Conservation (phyloP, 2,888 invertebrate species). For the Cordilura impudica region DNA sequence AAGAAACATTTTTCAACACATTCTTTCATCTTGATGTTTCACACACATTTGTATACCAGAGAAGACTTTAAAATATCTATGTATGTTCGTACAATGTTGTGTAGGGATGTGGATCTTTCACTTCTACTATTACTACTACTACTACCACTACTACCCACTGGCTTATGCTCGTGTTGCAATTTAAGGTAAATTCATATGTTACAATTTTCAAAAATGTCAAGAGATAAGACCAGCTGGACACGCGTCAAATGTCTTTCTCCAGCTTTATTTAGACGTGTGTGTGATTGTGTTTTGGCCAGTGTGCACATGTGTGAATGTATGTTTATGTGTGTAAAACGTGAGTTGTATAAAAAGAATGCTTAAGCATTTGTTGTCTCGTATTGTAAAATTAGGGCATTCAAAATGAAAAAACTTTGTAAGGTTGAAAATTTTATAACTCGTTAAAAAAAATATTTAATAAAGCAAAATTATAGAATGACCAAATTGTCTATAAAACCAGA, state of each 20-base stretch:
- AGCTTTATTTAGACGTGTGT: background rate
- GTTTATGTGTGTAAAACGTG: slow-evolving; percentile 35
- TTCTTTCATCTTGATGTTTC: slow-evolving; percentile 47
- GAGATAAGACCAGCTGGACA: slow-evolving; percentile 40
- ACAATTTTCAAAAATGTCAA: slow-evolving; percentile 45
- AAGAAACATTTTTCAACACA: slow-evolving; percentile 54
- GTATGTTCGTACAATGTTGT: background rate
- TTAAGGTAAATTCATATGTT: slow-evolving; percentile 59
- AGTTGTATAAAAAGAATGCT: slow-evolving; percentile 34
- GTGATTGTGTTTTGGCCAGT: background rate
- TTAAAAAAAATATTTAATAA: too few species aligned
- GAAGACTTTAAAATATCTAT: slow-evolving; percentile 25
- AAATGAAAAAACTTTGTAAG: background rate
- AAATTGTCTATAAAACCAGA: too few species aligned
- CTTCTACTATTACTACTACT: background rate
- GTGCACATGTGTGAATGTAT: background rate
- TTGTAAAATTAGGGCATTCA: background rate
- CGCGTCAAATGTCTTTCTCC: slow-evolving; percentile 35
- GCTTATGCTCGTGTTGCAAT: slow-evolving; percentile 44
- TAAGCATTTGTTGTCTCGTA: slow-evolving; percentile 14
- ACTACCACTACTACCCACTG: slow-evolving; percentile 10
- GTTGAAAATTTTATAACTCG: too few species aligned
- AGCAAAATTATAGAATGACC: too few species aligned
- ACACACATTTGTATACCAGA: slow-evolving; percentile 43
- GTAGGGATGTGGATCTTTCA: slow-evolving; percentile 11